phyloP scores from a whole-genome alignment of 1,140 invertebrate genomes.

The Drosophila bipectinata region DNA sequence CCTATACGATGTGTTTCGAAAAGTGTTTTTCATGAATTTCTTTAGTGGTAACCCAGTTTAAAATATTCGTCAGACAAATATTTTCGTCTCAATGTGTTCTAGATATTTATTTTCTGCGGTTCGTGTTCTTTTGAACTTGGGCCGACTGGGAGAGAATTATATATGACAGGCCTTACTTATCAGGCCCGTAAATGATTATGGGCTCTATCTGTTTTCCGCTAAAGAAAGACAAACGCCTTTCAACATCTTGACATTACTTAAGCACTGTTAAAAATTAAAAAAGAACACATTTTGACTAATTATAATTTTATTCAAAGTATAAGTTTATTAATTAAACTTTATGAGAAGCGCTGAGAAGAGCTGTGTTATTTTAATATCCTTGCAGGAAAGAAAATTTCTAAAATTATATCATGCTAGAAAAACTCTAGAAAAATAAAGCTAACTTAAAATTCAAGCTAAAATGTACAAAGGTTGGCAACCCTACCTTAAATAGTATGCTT shows the following conservation, averaged over 20 bases:
- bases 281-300: too few relatives aligned
- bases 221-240: neutral
- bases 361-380: too few relatives aligned
- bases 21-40: neutral
- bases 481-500: too few relatives aligned
- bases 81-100: neutral
- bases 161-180: constrained; percentile 5
- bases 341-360: too few relatives aligned
- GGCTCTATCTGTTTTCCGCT: constrained; percentile 1
- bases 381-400: too few relatives aligned
- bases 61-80: neutral
- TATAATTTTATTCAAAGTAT: too few relatives aligned
- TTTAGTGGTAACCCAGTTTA: neutral
- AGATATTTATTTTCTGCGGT: neutral
- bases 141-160: neutral
- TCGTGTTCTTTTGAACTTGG: constrained; percentile 1
- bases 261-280: neutral
- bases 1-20: neutral
- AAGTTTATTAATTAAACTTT: too few relatives aligned
- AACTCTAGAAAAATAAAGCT: too few relatives aligned
- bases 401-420: too few relatives aligned
- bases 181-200: constrained; percentile 1
- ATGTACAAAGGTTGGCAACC: too few relatives aligned
- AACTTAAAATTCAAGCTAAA: too few relatives aligned
- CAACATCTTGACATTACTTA: neutral